Percentiles rank a stretch among this genome's conserved stretches.
phyloP scores from a whole-genome alignment of 2,113 vertebrate species.

The Platysteira castanea region DNA sequence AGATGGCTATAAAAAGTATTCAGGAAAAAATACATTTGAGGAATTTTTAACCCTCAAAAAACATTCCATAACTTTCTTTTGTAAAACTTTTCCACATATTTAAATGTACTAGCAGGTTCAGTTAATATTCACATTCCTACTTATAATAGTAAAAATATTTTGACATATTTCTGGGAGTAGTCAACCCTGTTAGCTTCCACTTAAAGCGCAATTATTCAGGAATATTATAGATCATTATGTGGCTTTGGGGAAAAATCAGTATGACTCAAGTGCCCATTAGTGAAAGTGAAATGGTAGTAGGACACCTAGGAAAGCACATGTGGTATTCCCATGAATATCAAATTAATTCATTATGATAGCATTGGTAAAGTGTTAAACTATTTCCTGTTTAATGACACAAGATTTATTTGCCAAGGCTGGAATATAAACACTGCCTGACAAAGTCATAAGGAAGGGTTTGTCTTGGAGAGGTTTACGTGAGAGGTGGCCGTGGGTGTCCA shows the following conservation, averaged over 20 bases:
- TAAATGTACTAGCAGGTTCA: background rate
- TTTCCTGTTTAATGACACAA: conserved; percentile 19
- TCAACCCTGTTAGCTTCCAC: conserved; percentile 61
- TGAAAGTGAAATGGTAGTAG: conserved; percentile 60
- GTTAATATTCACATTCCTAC: conserved; percentile 17
- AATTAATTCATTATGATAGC: conserved; percentile 53
- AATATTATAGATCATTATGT: conserved; percentile 63
- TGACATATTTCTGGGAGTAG: conserved; percentile 60
- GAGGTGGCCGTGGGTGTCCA: background rate
- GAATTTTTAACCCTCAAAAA: conserved; percentile 17
- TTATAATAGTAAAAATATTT: conserved; percentile 62
- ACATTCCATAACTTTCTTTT: background rate
- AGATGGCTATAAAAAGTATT: conserved; percentile 20
- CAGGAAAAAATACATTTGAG: background rate
- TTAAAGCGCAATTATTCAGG: conserved; percentile 68
- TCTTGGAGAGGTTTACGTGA: background rate
- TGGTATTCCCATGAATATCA: conserved; percentile 50
- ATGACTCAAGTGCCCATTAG: conserved; percentile 66
- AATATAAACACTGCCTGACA: background rate
- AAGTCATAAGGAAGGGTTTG: background rate
- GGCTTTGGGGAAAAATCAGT: conserved; percentile 70
- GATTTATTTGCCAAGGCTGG: conserved; percentile 17
- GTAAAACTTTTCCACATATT: background rate
- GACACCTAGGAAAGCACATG: conserved; percentile 52
- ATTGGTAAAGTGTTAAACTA: conserved; percentile 31